Evolutionary conservation across 2,888 invertebrate genomes (phyloP).

Genomic region (Agonopterix heracliana): DNA sequence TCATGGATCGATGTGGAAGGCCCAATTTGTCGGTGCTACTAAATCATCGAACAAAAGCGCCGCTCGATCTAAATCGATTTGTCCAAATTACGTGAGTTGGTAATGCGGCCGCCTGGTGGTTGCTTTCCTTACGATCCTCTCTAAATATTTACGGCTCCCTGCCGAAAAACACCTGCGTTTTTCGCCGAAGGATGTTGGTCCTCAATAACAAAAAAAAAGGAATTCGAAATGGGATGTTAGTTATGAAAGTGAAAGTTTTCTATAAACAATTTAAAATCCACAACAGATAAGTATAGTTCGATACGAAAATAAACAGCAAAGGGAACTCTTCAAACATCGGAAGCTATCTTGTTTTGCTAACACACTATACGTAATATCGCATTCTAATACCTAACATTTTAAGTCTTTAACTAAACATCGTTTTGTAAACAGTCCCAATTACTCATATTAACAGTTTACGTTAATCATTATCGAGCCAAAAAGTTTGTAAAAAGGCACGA

Average conservation of each 20-base stretch:
- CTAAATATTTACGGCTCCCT: conserved; percentile 48
- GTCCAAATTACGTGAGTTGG: conserved; percentile 59
- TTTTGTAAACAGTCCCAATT: not conserved
- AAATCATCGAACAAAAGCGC: conserved; percentile 71
- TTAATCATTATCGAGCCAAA: not conserved
- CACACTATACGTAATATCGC: not conserved
- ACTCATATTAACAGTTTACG: not conserved
- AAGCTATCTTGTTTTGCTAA: conserved; percentile 3
- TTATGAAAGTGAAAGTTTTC: not conserved
- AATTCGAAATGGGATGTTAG: not conserved
- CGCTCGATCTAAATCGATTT: conserved; percentile 72
- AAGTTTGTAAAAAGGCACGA: conserved; percentile 1
- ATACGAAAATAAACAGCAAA: conserved; percentile 3
- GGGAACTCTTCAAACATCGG: conserved; percentile 7
- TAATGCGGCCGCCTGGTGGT: conserved; percentile 24
- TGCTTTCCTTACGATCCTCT: conserved; percentile 29
- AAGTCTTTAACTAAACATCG: not conserved
- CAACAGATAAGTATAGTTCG: not conserved
- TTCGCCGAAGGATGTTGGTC: conserved; percentile 19
- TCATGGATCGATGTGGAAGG: conserved; percentile 41
- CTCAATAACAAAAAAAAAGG: not conserved
- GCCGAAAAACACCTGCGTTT: conserved; percentile 34
- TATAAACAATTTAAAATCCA: not conserved
- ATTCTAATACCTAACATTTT: not conserved
- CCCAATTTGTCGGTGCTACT: conserved; percentile 69